Percentiles rank a stretch among this genome's conserved stretches.
phyloP scores from a whole-genome alignment of 2,888 invertebrate genomes.

The Microdon myrmicae region DNA sequence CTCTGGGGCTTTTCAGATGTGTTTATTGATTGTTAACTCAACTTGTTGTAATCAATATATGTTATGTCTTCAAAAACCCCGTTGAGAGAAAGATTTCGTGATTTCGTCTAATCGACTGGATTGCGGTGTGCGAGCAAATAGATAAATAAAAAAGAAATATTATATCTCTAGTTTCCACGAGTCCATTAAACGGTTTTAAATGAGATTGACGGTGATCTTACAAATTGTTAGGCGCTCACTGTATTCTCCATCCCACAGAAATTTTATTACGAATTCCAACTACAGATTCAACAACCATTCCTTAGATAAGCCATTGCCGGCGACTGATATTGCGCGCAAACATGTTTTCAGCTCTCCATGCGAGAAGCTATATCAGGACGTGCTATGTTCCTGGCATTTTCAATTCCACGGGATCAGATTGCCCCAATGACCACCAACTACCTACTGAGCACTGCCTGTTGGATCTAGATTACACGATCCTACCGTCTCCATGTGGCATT shows the following conservation, averaged over 20 bases:
- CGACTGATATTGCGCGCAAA: constrained; percentile 34
- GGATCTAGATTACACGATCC: constrained; percentile 47
- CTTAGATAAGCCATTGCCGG: constrained; percentile 37
- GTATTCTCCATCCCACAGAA: constrained; percentile 32
- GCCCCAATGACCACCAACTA: constrained; percentile 48
- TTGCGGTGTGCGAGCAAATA: not conserved
- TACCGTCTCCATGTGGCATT: constrained; percentile 42
- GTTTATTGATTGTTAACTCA: too few species aligned
- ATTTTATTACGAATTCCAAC: constrained; percentile 35
- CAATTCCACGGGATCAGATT: constrained; percentile 45
- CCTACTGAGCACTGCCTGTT: constrained; percentile 24
- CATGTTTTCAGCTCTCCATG: constrained; percentile 21
- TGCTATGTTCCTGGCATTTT: constrained; percentile 14
- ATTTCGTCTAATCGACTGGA: too few species aligned
- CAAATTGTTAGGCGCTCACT: constrained; percentile 45
- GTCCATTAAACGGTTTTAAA: constrained; percentile 38
- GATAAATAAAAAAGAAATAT: constrained; percentile 2
- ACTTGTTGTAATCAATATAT: too few species aligned
- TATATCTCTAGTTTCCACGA: constrained; percentile 17
- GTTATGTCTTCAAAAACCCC: too few species aligned
- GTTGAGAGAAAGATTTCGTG: too few species aligned
- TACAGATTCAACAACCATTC: constrained; percentile 34
- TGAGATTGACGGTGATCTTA: constrained; percentile 40
- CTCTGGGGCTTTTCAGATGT: too few species aligned
- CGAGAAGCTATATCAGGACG: constrained; percentile 10